Evolutionary conservation across 2,113 vertebrate genomes (phyloP).

Genomic region (Malaclemys terrapin): DNA sequence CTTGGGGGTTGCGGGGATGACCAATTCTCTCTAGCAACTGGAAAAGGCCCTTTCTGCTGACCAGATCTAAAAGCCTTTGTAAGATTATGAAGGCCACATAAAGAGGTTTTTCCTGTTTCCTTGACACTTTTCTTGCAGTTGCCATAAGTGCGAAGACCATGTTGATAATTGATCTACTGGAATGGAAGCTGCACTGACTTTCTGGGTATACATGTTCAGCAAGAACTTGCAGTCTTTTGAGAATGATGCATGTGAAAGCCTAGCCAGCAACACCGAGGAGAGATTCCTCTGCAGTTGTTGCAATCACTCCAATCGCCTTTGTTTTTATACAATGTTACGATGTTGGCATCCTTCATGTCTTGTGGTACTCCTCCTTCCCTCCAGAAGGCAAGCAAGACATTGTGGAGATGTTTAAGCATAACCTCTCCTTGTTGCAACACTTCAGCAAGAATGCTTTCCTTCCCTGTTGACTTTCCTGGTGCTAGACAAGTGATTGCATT

Average conservation of each 20-base stretch:
- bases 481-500: not conserved
- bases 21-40: not conserved
- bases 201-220: not conserved
- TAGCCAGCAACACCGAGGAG: too few relatives aligned
- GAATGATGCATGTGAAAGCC: too few relatives aligned
- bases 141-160: not conserved
- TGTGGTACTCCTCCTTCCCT: not conserved
- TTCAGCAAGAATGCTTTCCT: not conserved
- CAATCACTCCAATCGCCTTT: too few relatives aligned
- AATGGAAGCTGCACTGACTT: not conserved
- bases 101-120: not conserved
- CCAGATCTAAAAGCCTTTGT: not conserved
- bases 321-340: too few relatives aligned
- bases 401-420: not conserved
- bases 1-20: not conserved
- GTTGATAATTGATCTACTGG: not conserved
- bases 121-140: not conserved
- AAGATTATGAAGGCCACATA: not conserved
- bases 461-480: not conserved
- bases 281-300: too few relatives aligned
- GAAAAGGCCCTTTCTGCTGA: not conserved
- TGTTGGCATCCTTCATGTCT: too few relatives aligned
- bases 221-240: not conserved
- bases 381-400: not conserved
- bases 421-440: not conserved